Conservation (phyloP, 2,113 vertebrate species). For the Erythrolamprus reginae region DNA sequence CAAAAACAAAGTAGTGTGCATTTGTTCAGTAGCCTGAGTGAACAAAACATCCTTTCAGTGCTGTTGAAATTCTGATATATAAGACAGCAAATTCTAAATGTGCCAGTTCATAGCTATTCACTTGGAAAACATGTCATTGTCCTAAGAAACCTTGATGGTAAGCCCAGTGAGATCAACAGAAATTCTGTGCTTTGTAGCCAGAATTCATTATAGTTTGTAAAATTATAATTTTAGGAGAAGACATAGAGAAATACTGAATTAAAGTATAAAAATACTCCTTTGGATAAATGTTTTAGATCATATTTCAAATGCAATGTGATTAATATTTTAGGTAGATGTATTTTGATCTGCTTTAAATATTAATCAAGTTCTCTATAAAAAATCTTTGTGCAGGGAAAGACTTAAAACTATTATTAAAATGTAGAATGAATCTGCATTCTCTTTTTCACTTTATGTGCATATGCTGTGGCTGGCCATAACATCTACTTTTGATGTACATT, state of each 20-base stretch:
- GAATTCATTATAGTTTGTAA: constrained; percentile 7
- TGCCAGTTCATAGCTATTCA: background rate
- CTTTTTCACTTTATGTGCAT: background rate
- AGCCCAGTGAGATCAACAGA: background rate
- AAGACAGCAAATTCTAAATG: background rate
- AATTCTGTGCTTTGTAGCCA: background rate
- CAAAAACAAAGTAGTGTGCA: background rate
- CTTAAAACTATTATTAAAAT: background rate
- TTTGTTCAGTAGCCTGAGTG: constrained; percentile 5
- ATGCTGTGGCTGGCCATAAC: background rate
- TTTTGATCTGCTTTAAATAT: background rate
- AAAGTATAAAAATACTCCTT: background rate
- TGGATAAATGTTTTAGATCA: background rate
- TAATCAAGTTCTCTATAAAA: background rate
- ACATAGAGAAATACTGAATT: background rate
- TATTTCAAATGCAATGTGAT: background rate
- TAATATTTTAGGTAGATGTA: background rate
- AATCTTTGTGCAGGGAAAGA: background rate
- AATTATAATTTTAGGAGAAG: background rate
- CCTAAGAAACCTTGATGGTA: background rate
- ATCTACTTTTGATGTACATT: background rate
- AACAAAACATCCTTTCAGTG: constrained; percentile 8
- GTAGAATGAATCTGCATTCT: background rate
- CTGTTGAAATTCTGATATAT: constrained; percentile 15
- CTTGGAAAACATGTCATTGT: background rate